Conservation (phyloP, 2,888 invertebrate species). For the Cephus rjabovi region DNA sequence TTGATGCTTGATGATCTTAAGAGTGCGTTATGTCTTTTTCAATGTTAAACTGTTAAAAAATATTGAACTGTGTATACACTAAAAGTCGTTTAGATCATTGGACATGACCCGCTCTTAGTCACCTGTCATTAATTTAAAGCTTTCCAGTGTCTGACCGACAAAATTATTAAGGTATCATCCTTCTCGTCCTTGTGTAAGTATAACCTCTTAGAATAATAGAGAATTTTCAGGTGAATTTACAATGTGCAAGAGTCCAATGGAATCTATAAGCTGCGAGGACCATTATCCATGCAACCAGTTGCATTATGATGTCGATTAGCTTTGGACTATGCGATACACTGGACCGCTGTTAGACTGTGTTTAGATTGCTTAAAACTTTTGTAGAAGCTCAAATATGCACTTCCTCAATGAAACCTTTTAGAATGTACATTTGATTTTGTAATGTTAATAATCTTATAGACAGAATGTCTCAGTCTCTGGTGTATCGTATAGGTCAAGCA, state of each 20-base stretch:
- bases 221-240: not conserved
- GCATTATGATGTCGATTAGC: not conserved
- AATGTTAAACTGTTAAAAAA: not conserved
- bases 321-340: not conserved
- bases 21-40: not conserved
- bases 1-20: not conserved
- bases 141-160: not conserved
- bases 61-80: not conserved
- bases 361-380: not conserved
- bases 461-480: not conserved
- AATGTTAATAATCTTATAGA: not conserved
- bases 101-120: not conserved
- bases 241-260: not conserved
- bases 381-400: not conserved
- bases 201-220: not conserved
- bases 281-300: not conserved
- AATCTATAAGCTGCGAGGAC: not conserved
- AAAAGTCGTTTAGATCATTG: not conserved
- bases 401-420: not conserved
- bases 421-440: not conserved
- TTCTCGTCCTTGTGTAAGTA: not conserved
- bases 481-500: not conserved
- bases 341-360: not conserved
- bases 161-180: not conserved
- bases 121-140: not conserved